Conservation (phyloP, 1,140 invertebrate genomes). For the Copidosoma floridanum region DNA sequence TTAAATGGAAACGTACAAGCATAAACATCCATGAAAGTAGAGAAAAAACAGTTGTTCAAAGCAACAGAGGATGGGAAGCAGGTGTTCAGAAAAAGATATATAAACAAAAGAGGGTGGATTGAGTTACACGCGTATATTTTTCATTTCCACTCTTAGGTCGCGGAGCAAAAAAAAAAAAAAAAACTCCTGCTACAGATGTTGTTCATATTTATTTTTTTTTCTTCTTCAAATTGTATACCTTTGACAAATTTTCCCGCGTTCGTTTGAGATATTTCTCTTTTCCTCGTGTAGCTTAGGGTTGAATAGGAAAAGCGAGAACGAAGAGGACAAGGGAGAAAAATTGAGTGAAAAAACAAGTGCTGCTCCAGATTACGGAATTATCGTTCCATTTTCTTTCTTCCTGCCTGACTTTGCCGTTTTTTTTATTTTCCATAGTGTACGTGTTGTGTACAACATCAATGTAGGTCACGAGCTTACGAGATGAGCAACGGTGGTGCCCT, state of each 20-base stretch:
- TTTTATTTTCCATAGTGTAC: neutral
- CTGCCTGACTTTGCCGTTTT: neutral
- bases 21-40: too few relatives aligned
- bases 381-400: neutral
- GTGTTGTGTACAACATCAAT: neutral
- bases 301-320: too few relatives aligned
- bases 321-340: neutral
- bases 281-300: too few relatives aligned
- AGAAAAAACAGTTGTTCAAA: too few relatives aligned
- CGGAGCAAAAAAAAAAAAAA: neutral
- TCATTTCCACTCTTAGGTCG: neutral
- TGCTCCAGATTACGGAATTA: conserved; percentile 4
- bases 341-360: neutral
- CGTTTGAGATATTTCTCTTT: neutral
- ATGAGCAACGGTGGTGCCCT: neutral
- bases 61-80: too few relatives aligned
- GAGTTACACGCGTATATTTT: neutral
- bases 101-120: neutral
- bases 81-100: neutral
- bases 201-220: neutral
- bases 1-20: too few relatives aligned
- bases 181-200: neutral
- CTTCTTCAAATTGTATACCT: neutral
- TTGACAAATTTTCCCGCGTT: neutral
- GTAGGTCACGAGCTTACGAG: neutral